phyloP scores from a whole-genome alignment of 2,113 vertebrate genomes.

The Epinephelus fuscoguttatus region DNA sequence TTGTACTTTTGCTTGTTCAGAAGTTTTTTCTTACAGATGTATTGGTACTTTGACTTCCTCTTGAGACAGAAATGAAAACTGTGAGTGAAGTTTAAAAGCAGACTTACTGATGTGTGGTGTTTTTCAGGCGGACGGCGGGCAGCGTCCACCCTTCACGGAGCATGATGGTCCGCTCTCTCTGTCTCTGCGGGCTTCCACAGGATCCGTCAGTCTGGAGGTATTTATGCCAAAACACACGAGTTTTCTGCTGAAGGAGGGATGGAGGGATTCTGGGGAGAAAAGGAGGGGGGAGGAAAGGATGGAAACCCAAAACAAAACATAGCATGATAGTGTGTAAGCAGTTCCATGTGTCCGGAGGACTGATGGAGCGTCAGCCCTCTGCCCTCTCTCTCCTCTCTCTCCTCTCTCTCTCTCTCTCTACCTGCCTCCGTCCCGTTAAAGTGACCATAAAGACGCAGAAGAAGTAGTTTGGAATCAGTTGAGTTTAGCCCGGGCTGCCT shows the following conservation, averaged over 20 bases:
- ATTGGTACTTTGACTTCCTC: background rate
- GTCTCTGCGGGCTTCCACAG: conserved; percentile 2
- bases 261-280: background rate
- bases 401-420: conserved; percentile 91
- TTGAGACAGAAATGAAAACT: background rate
- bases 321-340: conserved; percentile 98
- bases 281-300: conserved; percentile 17
- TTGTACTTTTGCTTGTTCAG: background rate
- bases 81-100: background rate
- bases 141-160: background rate
- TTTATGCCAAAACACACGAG: conserved; percentile 65
- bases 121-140: background rate
- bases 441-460: conserved; percentile 49
- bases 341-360: conserved; percentile 97
- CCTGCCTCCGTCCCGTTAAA: conserved; percentile 91
- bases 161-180: background rate
- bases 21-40: background rate
- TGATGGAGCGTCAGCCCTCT: conserved; percentile 87
- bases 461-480: conserved; percentile 59
- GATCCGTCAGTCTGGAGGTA: conserved; percentile 61
- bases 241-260: conserved; percentile 14
- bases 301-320: conserved; percentile 90
- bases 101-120: conserved; percentile 39
- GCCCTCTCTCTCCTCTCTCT: background rate
- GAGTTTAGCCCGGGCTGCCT: conserved; percentile 26